Percentiles rank a stretch among this genome's conserved stretches.
Conservation (phyloP, 2,888 invertebrate species). For the Baronia brevicornis region DNA sequence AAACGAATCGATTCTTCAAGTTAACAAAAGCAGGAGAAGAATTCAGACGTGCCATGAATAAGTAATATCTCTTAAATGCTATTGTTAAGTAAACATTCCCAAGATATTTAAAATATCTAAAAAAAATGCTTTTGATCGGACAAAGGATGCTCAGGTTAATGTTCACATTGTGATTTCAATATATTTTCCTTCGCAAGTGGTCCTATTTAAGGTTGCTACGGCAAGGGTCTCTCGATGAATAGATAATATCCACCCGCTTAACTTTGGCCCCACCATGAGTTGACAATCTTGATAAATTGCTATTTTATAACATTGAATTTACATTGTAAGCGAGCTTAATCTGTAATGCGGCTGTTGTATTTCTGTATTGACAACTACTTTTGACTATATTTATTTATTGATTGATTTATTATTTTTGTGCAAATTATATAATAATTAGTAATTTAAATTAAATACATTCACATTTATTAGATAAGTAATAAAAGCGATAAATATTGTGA, state of each 20-base stretch:
- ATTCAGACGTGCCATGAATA: conserved; percentile 57
- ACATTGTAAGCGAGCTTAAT: conserved; percentile 15
- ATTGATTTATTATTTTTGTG: conserved; percentile 9
- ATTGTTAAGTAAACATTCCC: conserved; percentile 61
- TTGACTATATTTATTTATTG: too few species aligned
- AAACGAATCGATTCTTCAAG: conserved; percentile 36
- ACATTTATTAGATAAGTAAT: too few species aligned
- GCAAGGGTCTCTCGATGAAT: conserved; percentile 57
- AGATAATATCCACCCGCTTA: conserved; percentile 65
- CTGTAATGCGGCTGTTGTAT: conserved; percentile 4
- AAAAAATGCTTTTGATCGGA: conserved; percentile 54
- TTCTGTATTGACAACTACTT: background rate
- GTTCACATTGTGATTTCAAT: conserved; percentile 69
- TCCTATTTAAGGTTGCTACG: conserved; percentile 56
- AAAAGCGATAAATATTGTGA: too few species aligned
- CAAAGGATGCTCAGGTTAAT: conserved; percentile 54
- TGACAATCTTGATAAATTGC: conserved; percentile 47
- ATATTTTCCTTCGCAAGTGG: conserved; percentile 67
- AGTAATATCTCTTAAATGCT: conserved; percentile 60
- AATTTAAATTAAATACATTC: background rate
- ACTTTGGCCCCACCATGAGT: conserved; percentile 59
- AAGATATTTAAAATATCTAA: conserved; percentile 39
- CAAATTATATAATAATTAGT: background rate
- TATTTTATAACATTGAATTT: conserved; percentile 25
- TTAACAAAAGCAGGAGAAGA: conserved; percentile 47